Evolutionary conservation across 2,113 vertebrate species (phyloP).

Genomic region (Xiphias gladius): DNA sequence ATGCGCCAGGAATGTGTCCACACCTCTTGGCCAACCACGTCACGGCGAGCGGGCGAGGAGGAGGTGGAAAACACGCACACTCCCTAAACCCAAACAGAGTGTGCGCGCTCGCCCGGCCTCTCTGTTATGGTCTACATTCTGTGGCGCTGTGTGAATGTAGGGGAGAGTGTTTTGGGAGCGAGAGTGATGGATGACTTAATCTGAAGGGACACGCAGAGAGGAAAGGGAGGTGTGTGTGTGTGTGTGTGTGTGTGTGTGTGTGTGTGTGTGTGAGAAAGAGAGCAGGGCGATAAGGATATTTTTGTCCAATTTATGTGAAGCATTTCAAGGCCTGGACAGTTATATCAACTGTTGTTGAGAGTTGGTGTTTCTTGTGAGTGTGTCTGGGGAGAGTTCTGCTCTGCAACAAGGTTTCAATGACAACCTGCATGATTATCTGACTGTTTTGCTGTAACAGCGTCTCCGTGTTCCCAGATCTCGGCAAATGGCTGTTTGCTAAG

Average conservation of each 20-base stretch:
- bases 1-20: slow-evolving; percentile 75
- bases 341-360: slow-evolving; percentile 43
- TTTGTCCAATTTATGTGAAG: slow-evolving; percentile 70
- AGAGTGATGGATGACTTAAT: slow-evolving; percentile 67
- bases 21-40: slow-evolving; percentile 73
- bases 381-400: slow-evolving; percentile 19
- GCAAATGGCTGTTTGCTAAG: background rate
- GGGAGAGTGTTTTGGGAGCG: slow-evolving; percentile 70
- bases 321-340: slow-evolving; percentile 70
- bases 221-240: slow-evolving; percentile 19
- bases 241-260: background rate
- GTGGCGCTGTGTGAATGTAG: slow-evolving; percentile 66
- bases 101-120: slow-evolving; percentile 43
- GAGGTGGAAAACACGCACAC: slow-evolving; percentile 44
- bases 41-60: slow-evolving; percentile 39
- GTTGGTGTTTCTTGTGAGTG: background rate
- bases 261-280: slow-evolving; percentile 13
- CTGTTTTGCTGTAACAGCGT: background rate
- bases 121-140: slow-evolving; percentile 78
- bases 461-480: background rate
- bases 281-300: slow-evolving; percentile 75
- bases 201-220: slow-evolving; percentile 43
- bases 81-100: slow-evolving; percentile 67
- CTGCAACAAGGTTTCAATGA: slow-evolving; percentile 21
- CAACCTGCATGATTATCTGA: too few relatives aligned